A percentile compares a stretch with the other conserved stretches of the same genome.
Conservation (phyloP, 2,888 invertebrate genomes). For the Ophion slaviceki region DNA sequence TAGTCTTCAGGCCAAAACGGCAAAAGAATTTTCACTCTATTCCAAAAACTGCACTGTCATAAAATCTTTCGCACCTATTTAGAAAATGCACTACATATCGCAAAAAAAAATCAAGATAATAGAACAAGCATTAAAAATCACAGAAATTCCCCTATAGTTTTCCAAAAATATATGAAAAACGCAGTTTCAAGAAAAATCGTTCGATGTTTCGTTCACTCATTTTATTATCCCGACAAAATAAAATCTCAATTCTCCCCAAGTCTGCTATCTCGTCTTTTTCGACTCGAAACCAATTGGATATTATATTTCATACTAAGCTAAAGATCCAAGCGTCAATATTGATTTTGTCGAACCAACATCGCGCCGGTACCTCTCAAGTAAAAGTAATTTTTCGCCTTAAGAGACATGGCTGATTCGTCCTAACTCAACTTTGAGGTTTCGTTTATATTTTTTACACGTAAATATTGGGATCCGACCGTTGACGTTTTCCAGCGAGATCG, state of each 20-base stretch:
- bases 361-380: not conserved
- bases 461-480: not conserved
- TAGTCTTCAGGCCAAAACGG: not conserved
- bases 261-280: not conserved
- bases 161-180: too few relatives aligned
- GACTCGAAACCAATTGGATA: not conserved
- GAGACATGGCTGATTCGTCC: not conserved
- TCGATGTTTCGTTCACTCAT: too few relatives aligned
- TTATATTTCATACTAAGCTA: not conserved
- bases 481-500: slow-evolving; percentile 15
- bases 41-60: too few relatives aligned
- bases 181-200: too few relatives aligned
- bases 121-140: too few relatives aligned
- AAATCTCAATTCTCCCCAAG: too few relatives aligned
- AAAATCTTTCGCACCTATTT: too few relatives aligned
- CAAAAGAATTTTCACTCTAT: not conserved
- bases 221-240: too few relatives aligned
- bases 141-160: too few relatives aligned
- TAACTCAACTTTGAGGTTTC: not conserved
- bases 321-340: not conserved
- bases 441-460: not conserved
- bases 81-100: too few relatives aligned
- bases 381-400: not conserved
- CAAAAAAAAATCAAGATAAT: too few relatives aligned
- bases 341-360: not conserved